These are phyloP conservation scores for Lasius platythorax DNA, from an alignment of 2,888 invertebrate species.

Conservation along the genomic window DNA sequence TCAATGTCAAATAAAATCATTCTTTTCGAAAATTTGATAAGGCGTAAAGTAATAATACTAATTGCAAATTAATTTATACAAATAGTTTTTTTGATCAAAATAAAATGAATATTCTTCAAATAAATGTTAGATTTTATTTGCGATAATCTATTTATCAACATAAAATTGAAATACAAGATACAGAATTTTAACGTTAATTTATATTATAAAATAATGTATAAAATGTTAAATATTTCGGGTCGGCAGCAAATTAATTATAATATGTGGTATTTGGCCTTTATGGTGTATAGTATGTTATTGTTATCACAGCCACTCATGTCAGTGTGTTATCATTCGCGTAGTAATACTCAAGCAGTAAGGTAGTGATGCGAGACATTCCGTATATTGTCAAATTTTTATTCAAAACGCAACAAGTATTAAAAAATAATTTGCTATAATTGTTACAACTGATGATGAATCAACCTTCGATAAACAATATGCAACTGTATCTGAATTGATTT, in stretches of 20 bases:
- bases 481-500: not conserved
- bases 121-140: not conserved
- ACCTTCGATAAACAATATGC: not conserved
- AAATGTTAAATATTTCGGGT: not conserved
- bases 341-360: not conserved
- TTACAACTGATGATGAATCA: not conserved
- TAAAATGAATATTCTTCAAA: not conserved
- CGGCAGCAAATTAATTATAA: not conserved
- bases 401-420: not conserved
- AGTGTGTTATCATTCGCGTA: not conserved
- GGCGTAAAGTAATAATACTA: not conserved
- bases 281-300: not conserved
- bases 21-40: not conserved
- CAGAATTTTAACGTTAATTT: not conserved
- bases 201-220: not conserved
- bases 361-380: not conserved
- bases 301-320: not conserved
- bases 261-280: not conserved
- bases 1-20: not conserved
- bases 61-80: not conserved
- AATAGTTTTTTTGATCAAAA: not conserved
- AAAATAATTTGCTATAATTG: not conserved
- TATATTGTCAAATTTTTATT: not conserved
- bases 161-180: not conserved
- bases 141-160: not conserved